These are phyloP conservation scores for Leptopterna dolabrata DNA, from an alignment of 2,888 invertebrate genomes.

Conservation along the genomic window DNA sequence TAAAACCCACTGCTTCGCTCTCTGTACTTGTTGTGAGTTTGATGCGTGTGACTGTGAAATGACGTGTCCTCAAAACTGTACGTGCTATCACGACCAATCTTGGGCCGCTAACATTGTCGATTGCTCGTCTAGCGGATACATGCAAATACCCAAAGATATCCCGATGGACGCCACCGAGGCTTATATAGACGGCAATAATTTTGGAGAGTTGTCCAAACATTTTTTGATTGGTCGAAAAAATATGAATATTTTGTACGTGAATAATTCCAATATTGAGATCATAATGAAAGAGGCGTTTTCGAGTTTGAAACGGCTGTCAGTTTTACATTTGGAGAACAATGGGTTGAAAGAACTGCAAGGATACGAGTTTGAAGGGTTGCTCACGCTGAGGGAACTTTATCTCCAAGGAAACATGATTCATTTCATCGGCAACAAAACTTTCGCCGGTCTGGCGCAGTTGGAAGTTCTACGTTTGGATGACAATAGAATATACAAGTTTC, in stretches of 20 bases:
- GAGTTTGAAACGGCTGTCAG: conserved; percentile 81
- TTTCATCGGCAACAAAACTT: conserved; percentile 87
- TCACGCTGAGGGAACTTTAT: conserved; percentile 86
- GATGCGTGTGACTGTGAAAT: conserved; percentile 98
- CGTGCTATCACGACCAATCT: conserved; percentile 93
- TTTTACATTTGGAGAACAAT: conserved; percentile 90
- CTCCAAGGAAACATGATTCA: conserved; percentile 86
- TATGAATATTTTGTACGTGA: conserved; percentile 86
- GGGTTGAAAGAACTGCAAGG: conserved; percentile 82
- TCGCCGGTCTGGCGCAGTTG: conserved; percentile 81
- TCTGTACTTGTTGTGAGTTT: conserved; percentile 96
- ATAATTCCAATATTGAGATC: conserved; percentile 86
- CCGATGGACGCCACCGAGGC: conserved; percentile 97
- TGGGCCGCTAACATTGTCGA: conserved; percentile 95
- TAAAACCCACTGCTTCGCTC: conserved; percentile 91
- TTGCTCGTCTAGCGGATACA: conserved; percentile 85
- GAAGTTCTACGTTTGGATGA: conserved; percentile 87
- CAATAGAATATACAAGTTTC: conserved; percentile 83
- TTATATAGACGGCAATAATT: conserved; percentile 91
- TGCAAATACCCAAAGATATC: conserved; percentile 85
- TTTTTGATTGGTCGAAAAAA: conserved; percentile 93
- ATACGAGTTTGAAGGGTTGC: conserved; percentile 84
- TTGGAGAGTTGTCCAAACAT: conserved; percentile 87
- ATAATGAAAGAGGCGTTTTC: conserved; percentile 92
- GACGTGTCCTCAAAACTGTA: conserved; percentile 94